Evolutionary conservation across 1,140 invertebrate species (phyloP).

Genomic region (Coptotermes formosanus): DNA sequence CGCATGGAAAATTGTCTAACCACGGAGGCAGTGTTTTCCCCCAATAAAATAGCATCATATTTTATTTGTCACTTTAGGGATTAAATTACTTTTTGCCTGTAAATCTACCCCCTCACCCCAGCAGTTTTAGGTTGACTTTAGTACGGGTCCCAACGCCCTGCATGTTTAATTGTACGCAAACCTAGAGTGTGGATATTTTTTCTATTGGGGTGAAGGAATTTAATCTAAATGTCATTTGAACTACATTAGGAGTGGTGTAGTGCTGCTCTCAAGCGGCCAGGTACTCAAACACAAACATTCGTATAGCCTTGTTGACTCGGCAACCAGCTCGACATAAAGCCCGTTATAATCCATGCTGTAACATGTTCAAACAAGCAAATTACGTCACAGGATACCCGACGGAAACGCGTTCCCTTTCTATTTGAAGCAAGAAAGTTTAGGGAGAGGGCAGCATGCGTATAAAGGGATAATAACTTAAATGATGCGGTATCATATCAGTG

Average conservation of each 20-base stretch:
- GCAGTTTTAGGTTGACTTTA: neutral
- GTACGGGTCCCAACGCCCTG: neutral
- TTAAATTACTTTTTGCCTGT: neutral
- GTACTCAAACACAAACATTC: neutral
- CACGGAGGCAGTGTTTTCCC: neutral
- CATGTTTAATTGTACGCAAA: slow-evolving; percentile 2
- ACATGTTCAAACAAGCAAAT: neutral
- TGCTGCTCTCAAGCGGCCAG: slow-evolving; percentile 12
- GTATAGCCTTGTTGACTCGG: neutral
- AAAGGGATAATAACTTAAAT: too few relatives aligned
- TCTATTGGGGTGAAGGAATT: slow-evolving; percentile 24
- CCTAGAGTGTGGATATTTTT: slow-evolving; percentile 1
- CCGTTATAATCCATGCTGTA: neutral
- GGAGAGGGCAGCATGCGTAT: too few relatives aligned
- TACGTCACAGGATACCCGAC: neutral
- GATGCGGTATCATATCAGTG: too few relatives aligned
- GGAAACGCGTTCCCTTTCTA: too few relatives aligned
- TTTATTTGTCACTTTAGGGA: slow-evolving; percentile 10
- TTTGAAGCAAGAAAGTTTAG: too few relatives aligned
- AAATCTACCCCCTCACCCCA: neutral
- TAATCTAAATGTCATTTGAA: slow-evolving; percentile 32
- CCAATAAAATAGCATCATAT: slow-evolving; percentile 12
- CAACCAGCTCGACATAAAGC: neutral
- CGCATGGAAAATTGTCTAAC: neutral
- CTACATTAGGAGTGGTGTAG: slow-evolving; percentile 18